Evolutionary conservation across 2,113 vertebrate species (phyloP).

Genomic region (Festucalex cinctus): DNA sequence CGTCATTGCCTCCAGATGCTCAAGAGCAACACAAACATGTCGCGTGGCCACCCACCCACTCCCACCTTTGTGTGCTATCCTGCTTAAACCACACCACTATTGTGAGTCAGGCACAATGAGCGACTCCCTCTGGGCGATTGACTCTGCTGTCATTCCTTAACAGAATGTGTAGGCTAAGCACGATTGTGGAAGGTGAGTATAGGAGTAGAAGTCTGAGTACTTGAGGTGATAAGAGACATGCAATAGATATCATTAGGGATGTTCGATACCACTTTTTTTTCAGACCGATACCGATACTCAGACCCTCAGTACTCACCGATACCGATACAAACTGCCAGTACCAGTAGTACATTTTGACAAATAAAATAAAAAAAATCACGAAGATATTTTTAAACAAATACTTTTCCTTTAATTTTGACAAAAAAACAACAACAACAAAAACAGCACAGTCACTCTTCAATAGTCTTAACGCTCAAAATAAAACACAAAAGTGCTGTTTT

Average conservation of each 20-base stretch:
- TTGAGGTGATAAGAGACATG: constrained; percentile 40
- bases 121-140: constrained; percentile 43
- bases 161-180: constrained; percentile 60
- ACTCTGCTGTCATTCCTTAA: constrained; percentile 56
- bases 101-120: constrained; percentile 38
- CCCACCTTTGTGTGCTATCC: constrained; percentile 1
- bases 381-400: too few species aligned
- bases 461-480: too few species aligned
- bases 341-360: too few species aligned
- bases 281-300: too few species aligned
- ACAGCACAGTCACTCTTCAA: too few species aligned
- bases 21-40: constrained; percentile 58
- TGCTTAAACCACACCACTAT: background rate
- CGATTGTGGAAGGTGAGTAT: constrained; percentile 21
- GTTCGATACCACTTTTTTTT: too few species aligned
- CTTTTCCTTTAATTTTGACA: too few species aligned
- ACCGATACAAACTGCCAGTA: too few species aligned
- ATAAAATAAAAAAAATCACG: too few species aligned
- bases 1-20: constrained; percentile 66
- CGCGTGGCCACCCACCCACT: constrained; percentile 7
- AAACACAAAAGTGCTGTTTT: too few species aligned
- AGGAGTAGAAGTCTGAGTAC: constrained; percentile 14
- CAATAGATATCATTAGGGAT: constrained; percentile 13
- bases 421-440: too few species aligned
- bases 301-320: too few species aligned